Evolutionary conservation across 2,888 invertebrate genomes (phyloP), one percentile per base, ranked within the genome.

Genomic region (Criorhina ranunculi): DNA sequence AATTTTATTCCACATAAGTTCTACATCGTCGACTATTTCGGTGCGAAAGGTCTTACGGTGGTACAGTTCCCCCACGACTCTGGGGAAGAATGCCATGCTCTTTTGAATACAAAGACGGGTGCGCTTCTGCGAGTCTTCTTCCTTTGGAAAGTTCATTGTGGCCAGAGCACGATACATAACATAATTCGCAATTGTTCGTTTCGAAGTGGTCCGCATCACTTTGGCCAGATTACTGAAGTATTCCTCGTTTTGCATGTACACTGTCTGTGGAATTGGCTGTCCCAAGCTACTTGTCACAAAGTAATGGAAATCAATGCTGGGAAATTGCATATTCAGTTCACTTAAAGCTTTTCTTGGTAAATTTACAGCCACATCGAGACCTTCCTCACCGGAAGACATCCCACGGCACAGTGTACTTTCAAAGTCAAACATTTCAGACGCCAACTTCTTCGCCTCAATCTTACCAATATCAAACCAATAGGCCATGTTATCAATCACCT

Each of bases 21-120:
- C 87, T 0, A 91, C 77, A 40, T 90, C 90, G 2, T 69, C 17
- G 12, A 88, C 88, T 0, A 88, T 89, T 40, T 78, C 86, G 0
- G 88, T 86, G 15, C 60, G 75, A 19, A 46, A 70, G 6, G 42
- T 40, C 35, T 80, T 87, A 0, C 91, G 87, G 60, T 88, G 89
- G 46, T 90, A 87, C 87, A 91, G 89, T 15, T 91, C 91, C 40
- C 91, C 91, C 9, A 91, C 75, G 11, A 88, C 88, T 55, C 90
- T 91, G 9, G 91, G 79, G 12, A 91, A 91, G 53, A 87, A 64
- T 17, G 88, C 67, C 42, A 88, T 89, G 0, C 89, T 88, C 3
- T 77, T 62, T 0, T 83, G 73, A 1, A 89, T 76, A 73, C 91
- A 91, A 4, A 72, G 51, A 0, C 86, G 17, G 0, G 86, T 77